A percentile compares a stretch with the other conserved stretches of the same genome.
phyloP scores from a whole-genome alignment of 2,113 vertebrate genomes.

The Actenoides hombroni region DNA sequence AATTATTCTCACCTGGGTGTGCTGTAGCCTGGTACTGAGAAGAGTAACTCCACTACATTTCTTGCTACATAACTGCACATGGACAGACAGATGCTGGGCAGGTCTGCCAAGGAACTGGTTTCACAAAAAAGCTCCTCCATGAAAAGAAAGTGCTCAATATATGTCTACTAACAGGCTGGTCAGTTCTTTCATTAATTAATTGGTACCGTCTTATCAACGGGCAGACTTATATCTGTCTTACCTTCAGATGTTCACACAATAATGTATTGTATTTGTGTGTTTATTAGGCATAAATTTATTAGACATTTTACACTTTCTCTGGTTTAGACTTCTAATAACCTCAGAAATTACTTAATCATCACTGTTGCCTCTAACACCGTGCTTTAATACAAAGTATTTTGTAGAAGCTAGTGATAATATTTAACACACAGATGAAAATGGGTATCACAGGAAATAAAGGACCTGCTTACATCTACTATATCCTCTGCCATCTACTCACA shows the following conservation, averaged over 20 bases:
- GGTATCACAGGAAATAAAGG: neutral
- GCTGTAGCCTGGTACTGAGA: neutral
- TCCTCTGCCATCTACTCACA: neutral
- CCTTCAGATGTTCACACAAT: neutral
- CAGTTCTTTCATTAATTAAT: neutral
- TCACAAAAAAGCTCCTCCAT: neutral
- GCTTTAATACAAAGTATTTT: neutral
- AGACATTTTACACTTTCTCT: neutral
- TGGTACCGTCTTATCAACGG: neutral
- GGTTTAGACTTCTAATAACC: neutral
- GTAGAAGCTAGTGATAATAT: neutral
- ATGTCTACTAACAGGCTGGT: neutral
- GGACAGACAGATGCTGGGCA: neutral
- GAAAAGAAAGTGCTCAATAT: neutral
- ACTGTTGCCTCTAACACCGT: neutral
- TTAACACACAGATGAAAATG: neutral
- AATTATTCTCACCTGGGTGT: neutral
- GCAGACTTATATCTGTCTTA: neutral
- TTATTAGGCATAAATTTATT: neutral
- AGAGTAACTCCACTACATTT: neutral
- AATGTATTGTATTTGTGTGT: neutral
- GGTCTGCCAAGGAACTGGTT: neutral
- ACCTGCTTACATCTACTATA: fast-evolving
- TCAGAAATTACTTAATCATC: neutral
- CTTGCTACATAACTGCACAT: fast-evolving